Evolutionary conservation across 2,888 invertebrate species (phyloP).

Genomic region (Metopia argyrocephala): DNA sequence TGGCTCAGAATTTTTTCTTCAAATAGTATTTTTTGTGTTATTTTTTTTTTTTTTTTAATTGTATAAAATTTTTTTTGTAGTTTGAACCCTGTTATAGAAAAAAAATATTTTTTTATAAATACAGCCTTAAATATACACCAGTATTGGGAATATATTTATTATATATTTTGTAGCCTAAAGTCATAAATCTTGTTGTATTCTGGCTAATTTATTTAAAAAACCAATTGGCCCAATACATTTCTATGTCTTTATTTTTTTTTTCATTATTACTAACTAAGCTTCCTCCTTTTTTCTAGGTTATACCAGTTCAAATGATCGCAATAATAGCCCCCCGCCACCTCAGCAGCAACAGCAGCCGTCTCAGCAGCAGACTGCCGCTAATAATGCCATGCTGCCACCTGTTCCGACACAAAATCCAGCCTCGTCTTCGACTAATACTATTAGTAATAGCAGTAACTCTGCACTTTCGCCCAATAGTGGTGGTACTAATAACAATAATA

Average conservation of each 20-base stretch:
- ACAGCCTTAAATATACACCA: no score
- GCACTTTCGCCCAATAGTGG: constrained; percentile 73
- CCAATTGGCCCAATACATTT: no score
- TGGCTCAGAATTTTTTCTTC: no score
- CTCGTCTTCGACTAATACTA: constrained; percentile 70
- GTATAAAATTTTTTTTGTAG: no score
- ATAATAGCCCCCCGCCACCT: constrained; percentile 75
- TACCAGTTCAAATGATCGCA: constrained; percentile 74
- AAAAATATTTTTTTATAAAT: no score
- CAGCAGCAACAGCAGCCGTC: constrained; percentile 77
- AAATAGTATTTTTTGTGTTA: no score
- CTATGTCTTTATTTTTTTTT: neutral
- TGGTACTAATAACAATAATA: constrained; percentile 67
- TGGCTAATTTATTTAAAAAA: no score
- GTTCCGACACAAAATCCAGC: constrained; percentile 73
- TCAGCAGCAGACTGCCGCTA: constrained; percentile 71
- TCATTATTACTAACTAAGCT: neutral
- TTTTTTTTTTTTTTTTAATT: no score
- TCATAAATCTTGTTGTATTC: no score
- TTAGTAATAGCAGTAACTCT: constrained; percentile 52
- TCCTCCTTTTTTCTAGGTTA: neutral
- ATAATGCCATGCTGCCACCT: constrained; percentile 67
- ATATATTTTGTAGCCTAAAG: no score
- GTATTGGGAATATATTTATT: no score
- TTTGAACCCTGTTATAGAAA: no score